These are phyloP conservation scores for Drosophila emarginata DNA, from an alignment of 2,888 invertebrate genomes.

Conservation along the genomic window DNA sequence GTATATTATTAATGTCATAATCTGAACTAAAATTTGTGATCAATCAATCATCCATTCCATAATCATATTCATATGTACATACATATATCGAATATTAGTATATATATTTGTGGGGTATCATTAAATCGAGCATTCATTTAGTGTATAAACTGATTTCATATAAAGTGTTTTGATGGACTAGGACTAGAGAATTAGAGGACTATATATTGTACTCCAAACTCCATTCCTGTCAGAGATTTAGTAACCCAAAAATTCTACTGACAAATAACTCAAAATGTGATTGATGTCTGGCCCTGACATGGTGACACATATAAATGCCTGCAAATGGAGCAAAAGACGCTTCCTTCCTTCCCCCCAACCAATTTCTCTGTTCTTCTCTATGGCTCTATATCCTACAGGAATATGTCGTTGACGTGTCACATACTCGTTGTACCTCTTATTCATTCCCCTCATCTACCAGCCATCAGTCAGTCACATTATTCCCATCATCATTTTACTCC, in stretches of 20 bases:
- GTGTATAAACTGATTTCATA: neutral
- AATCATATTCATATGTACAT: no score
- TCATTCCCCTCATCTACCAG: conserved; percentile 1
- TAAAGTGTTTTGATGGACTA: neutral
- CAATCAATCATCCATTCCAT: no score
- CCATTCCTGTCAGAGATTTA: conserved; percentile 3
- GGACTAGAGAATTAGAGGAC: neutral
- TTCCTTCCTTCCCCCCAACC: neutral
- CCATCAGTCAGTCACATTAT: conserved; percentile 12
- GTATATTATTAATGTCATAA: no score
- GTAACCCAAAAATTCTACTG: conserved; percentile 48
- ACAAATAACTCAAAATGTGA: conserved; percentile 74
- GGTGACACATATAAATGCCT: conserved; percentile 75
- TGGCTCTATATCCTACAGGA: neutral
- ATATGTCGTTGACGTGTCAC: conserved; percentile 60
- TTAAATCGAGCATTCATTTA: neutral
- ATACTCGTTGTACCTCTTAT: neutral
- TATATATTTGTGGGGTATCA: no score
- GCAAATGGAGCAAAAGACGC: conserved; percentile 65
- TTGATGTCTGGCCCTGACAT: conserved; percentile 69
- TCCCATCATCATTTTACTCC: neutral
- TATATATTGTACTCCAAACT: neutral
- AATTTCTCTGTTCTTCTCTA: no score
- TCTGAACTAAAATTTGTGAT: no score
- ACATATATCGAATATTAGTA: no score